Base-by-base conservation (phyloP, 2,113 vertebrate genomes). In the Osmerus eperlanus region DNA sequence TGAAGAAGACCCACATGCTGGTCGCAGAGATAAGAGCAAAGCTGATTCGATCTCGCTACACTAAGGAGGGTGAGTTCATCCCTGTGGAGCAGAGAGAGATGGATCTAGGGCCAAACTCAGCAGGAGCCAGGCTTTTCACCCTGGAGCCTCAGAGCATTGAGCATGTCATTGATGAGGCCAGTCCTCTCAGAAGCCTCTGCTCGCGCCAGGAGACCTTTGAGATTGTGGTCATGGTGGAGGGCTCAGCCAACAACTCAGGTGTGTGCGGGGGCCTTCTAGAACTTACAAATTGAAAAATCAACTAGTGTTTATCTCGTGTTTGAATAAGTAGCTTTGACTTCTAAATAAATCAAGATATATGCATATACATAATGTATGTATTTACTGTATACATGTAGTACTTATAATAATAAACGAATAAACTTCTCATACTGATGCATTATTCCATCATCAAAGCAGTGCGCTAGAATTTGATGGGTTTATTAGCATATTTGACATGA, bases 1-100 rank as follows among this genome's bases (percentile, higher is more conserved):
- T 89, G 71, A 84, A 89, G 67, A 87, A 92, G 6, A 84, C 88
- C 70, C 86, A 87, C 85, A 92, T 86, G 89, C 91, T 92, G 73
- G 92, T 90, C 0, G 89, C 90, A 65, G 90, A 92, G 84, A 93
- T 94, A 78, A 87, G 89, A 69, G 90, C 63, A 58, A 89, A 88
- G 78, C 85, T 91, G 77, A 93, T 95, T 78, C 89, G 90, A 82
- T 94, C 92, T 51, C 77, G 83, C 36, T 85, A 83, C 71, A 89
- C 79, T 0, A 82, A 89, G 0, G 88, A 88, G 74, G 87, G 91
- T 3, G 88, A 91, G 75, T 89, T 90, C 80, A 86, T 88, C 78
- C 87, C 87, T 1, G 75, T 89, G 63, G 90, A 92, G 82, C 87
- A 87, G 79, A 89, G 89, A 0, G 88, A 90, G 61, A 88, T 88